Base-by-base conservation (phyloP, 2,888 invertebrate genomes). In the Ethmia dodecea region DNA sequence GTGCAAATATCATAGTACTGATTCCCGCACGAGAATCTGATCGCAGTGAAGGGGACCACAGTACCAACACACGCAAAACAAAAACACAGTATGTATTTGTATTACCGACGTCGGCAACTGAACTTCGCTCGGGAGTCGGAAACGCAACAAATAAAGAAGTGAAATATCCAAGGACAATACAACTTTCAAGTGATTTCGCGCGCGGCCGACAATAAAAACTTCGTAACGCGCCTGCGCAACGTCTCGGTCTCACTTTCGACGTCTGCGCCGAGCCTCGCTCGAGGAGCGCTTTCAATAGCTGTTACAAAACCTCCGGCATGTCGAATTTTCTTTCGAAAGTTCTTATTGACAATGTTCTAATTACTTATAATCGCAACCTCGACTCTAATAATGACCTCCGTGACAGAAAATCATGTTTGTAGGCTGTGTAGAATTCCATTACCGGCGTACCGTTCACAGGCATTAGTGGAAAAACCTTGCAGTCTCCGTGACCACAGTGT, bases 171-270 rank as follows among this genome's bases (percentile, higher is more conserved):
- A 86, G 86, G 83, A 84, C 84, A 83, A 76, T 75, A 75, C 77
- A 77, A 84, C 84, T 84, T 86, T 86, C 86, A 78, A 86, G 77
- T 79, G 83, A 86, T 84, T 84, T 86, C 86, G 81, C 81, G 81
- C 79, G 78, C 79, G 64, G 75, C 78, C 79, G 77, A 80, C 81
- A 78, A 77, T 81, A 83, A 86, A 81, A 86, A 84, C 83, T 83
- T 78, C 77, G 83, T 79, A 79, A 80, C 68, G 65, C 70, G 78
- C 63, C 78, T 81, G 81, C 81, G 86, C 86, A 83, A 84, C 81
- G 73, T 78, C 80, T 74, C 80, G 74, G 77, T 74, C 74, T 79
- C 70, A 79, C 83, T 81, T 79, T 81, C 81, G 77, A 80, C 79
- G 76, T 68, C 73, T 74, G 64, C 70, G 60, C 57, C 59, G 66